Percentiles rank a stretch among this genome's conserved stretches.
These are phyloP conservation scores for Micropoecilia bifurca DNA, from an alignment of 2,797 vertebrate genomes.

Conservation along the genomic window DNA sequence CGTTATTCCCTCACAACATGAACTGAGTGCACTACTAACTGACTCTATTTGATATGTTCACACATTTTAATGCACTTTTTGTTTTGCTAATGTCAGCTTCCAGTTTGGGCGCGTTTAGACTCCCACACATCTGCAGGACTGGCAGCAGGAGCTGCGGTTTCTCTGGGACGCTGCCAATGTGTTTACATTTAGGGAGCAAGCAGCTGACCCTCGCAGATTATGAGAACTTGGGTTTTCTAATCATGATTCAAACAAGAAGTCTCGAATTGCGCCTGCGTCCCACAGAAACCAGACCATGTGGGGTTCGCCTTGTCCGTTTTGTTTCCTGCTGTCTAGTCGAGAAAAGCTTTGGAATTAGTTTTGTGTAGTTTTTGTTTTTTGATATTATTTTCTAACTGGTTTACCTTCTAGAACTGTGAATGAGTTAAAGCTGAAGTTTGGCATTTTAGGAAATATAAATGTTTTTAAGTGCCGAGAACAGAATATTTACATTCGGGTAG, in stretches of 20 bases:
- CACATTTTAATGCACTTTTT: conserved; percentile 34
- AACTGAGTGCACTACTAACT: conserved; percentile 32
- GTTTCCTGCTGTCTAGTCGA: conserved; percentile 55
- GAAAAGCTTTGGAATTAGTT: conserved; percentile 44
- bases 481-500: background rate
- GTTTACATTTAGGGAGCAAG: conserved; percentile 11
- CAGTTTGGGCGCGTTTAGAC: background rate
- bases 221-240: background rate
- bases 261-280: background rate
- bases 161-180: background rate
- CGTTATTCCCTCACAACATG: conserved; percentile 12
- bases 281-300: conserved; percentile 10
- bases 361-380: conserved; percentile 20
- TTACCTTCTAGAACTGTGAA: conserved; percentile 58
- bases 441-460: conserved; percentile 14
- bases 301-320: conserved; percentile 34
- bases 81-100: conserved; percentile 12
- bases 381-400: conserved; percentile 7
- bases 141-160: conserved; percentile 14
- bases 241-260: background rate
- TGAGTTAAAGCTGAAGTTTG: conserved; percentile 13
- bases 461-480: background rate
- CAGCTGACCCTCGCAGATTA: background rate
- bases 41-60: conserved; percentile 23
- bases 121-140: conserved; percentile 8